phyloP scores from a whole-genome alignment of 2,888 invertebrate genomes.

The Dyspetes luteomarginatus region DNA sequence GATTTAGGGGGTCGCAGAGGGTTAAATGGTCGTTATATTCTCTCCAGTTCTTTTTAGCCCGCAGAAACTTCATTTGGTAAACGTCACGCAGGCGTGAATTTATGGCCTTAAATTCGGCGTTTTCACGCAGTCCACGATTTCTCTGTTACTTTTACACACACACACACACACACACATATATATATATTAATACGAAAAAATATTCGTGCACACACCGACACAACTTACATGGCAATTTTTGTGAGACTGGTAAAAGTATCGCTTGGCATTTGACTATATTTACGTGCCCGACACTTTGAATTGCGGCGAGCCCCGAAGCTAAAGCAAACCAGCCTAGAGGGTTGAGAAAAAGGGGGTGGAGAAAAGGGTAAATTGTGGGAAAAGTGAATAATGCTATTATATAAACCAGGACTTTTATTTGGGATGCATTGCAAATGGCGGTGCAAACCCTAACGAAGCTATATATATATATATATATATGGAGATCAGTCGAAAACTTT shows the following conservation, averaged over 20 bases:
- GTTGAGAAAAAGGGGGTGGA: slow-evolving; percentile 1
- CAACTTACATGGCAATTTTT: too few relatives aligned
- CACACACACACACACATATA: too few relatives aligned
- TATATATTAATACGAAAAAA: too few relatives aligned
- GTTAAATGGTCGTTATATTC: slow-evolving; percentile 25
- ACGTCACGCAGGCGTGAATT: slow-evolving; percentile 63
- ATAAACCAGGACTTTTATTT: slow-evolving; percentile 27
- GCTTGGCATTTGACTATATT: slow-evolving; percentile 64
- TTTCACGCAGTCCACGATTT: slow-evolving; percentile 60
- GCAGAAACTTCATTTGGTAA: slow-evolving; percentile 64
- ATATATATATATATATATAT: too few relatives aligned
- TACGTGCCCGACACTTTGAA: slow-evolving; percentile 64
- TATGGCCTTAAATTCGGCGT: slow-evolving; percentile 65
- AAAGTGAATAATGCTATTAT: background rate
- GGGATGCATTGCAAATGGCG: slow-evolving; percentile 14
- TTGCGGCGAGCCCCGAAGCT: slow-evolving; percentile 53
- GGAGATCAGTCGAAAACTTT: slow-evolving; percentile 16
- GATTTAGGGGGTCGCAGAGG: slow-evolving; percentile 38
- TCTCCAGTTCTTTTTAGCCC: slow-evolving; percentile 42
- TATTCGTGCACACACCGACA: too few relatives aligned
- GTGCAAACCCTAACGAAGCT: background rate
- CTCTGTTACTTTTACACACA: slow-evolving; percentile 39
- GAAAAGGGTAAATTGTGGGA: slow-evolving; percentile 20
- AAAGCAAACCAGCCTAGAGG: slow-evolving; percentile 42
- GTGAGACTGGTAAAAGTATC: slow-evolving; percentile 57